Evolutionary conservation across 2,888 invertebrate genomes (phyloP), one percentile per base, ranked within the genome.

Genomic region (Chrysolina americana): DNA sequence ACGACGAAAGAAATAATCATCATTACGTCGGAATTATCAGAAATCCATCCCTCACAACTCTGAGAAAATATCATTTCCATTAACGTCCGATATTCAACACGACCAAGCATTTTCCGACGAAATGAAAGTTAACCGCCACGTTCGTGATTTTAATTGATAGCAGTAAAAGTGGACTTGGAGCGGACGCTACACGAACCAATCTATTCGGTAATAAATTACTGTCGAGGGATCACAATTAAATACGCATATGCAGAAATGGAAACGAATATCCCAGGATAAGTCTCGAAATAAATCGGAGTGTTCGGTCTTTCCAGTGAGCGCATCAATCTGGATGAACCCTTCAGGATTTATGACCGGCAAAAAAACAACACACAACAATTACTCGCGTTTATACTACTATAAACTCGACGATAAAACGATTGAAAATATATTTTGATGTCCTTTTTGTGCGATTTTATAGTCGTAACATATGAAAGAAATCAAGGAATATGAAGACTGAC

Each of bases 141-240:
- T 73, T 73, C 76, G 76, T 65, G 78, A 69, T 74, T 84, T 87
- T 87, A 87, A 87, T 87, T 87, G 87, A 87, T 87, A 86, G 85
- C 83, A 83, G 86, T 87, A 85, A 87, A 87, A 86, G 83, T 82
- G 84, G 86, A 86, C 85, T 86, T 85, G 80, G 83, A 81, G 77
- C 81, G 84, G 83, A 85, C 84, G 81, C 80, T 81, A 84, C 84
- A 84, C 84, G 82, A 84, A 82, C 85, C 86, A 85, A 86, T 86
- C 85, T 84, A 82, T 83, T 76, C 80, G 81, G 83, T 79, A 81
- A 87, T 87, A 87, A 87, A 87, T 87, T 86, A 85, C 85, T 77
- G 66, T 47, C 75, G 75, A 76, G 75, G 82, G 83, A 85, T 86
- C 85, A 87, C 87, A 87, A 87, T 87, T 87, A 87, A 82, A 87